Percentiles rank a stretch among this genome's conserved stretches.
Evolutionary conservation across 2,113 vertebrate genomes (phyloP).

Genomic region (Galemys pyrenaicus): DNA sequence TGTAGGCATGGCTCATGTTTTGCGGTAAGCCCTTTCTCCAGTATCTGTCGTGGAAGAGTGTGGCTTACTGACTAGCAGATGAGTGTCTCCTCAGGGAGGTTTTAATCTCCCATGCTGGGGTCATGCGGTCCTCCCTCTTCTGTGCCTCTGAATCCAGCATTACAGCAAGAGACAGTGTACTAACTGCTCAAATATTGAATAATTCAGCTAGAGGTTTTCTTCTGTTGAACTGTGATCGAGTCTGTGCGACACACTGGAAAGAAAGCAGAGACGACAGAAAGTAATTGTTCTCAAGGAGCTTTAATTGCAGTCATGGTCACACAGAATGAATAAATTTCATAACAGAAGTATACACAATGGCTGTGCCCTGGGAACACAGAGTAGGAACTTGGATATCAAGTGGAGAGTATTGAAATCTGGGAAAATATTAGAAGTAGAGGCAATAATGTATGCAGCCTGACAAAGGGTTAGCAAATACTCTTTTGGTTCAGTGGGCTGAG

Average conservation of each 20-base stretch:
- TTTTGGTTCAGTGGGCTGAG: neutral
- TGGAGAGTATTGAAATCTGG: neutral
- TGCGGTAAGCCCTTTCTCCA: neutral
- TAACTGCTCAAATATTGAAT: neutral
- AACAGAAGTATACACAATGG: neutral
- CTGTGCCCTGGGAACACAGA: neutral
- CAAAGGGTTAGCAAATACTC: neutral
- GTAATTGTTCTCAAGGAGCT: neutral
- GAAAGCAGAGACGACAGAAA: neutral
- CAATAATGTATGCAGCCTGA: neutral
- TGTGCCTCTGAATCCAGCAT: neutral
- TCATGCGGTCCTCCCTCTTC: neutral
- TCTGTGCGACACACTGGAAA: neutral
- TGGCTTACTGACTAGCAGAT: neutral
- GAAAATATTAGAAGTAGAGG: neutral
- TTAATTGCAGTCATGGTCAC: neutral
- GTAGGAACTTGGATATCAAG: neutral
- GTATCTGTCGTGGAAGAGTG: neutral
- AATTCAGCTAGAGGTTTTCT: neutral
- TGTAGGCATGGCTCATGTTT: neutral
- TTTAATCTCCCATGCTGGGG: neutral
- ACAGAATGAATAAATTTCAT: neutral
- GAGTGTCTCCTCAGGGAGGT: neutral
- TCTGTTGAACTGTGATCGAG: neutral
- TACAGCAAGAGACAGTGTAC: neutral